These are phyloP conservation scores for Acleris sparsana DNA, from an alignment of 2,888 invertebrate species.

Conservation along the genomic window DNA sequence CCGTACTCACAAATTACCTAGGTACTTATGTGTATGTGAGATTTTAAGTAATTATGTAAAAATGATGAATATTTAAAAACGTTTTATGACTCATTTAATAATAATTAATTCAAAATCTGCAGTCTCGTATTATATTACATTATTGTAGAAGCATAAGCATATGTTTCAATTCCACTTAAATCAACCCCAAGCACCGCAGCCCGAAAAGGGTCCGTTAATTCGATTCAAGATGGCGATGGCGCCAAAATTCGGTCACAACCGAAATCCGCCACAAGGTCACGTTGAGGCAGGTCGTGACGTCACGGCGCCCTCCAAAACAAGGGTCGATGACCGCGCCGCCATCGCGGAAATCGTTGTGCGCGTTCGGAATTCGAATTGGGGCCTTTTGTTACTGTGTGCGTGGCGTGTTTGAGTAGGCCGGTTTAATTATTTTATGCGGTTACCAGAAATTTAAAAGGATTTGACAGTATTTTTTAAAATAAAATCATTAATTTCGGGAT, in stretches of 20 bases:
- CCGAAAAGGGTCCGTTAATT: background rate
- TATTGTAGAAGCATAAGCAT: too few relatives aligned
- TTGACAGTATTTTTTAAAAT: too few relatives aligned
- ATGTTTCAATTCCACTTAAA: too few relatives aligned
- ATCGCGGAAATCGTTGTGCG: slow-evolving; percentile 80
- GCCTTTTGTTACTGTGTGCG: slow-evolving; percentile 65
- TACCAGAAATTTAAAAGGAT: background rate
- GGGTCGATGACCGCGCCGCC: slow-evolving; percentile 75
- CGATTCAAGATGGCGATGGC: slow-evolving; percentile 23
- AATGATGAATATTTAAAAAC: too few relatives aligned
- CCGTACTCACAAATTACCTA: too few relatives aligned
- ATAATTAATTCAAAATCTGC: too few relatives aligned
- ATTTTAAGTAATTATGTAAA: background rate
- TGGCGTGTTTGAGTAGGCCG: slow-evolving; percentile 43
- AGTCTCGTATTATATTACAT: too few relatives aligned
- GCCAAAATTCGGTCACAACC: slow-evolving; percentile 52
- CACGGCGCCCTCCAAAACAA: slow-evolving; percentile 79
- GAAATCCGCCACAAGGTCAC: slow-evolving; percentile 68
- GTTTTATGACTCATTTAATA: too few relatives aligned
- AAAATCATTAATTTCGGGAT: too few relatives aligned
- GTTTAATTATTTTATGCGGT: slow-evolving; percentile 23
- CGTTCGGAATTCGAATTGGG: slow-evolving; percentile 81
- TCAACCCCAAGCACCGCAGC: too few relatives aligned
- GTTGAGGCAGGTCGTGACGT: slow-evolving; percentile 81
- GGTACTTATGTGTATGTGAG: too few relatives aligned